Evolutionary conservation across 2,797 vertebrate genomes (phyloP), one percentile per base, ranked within the genome.

Genomic region (Prionace glauca): DNA sequence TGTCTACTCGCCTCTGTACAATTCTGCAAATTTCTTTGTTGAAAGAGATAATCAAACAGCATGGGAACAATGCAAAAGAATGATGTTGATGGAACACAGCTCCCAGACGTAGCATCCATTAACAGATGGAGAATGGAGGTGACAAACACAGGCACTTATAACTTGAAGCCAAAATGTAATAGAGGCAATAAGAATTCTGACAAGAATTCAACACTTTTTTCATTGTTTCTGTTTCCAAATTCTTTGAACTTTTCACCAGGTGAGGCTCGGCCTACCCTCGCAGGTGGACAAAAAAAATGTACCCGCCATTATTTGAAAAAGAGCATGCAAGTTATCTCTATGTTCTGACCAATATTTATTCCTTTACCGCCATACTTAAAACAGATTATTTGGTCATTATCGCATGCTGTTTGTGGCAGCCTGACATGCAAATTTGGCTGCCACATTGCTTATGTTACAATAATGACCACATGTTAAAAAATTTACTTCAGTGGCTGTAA

Each of bases 21-120:
- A 91, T 91, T 65, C 60, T 91, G 29, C 88, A 91, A 65, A 65
- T 91, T 91, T 91, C 88, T 65, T 62, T 91, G 60, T n/a, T 91
- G 88, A 91, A 91, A n/a, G 56, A 90, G 88, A n/a, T 18, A 91
- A 60, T n/a, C 88, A 94, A 29, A 26, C 67, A 94, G 67, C 69
- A 41, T 72, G 41, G 26, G 41, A 94, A 71, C 41, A 94, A 91
- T 65, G 88, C 62, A 65, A 62, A 65, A 90, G 26, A 62, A 94
- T 94, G 36, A 72, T 94, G 69, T 50, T 72, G 67, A 45, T 45
- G 92, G 41, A 94, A 94, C 69, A 94, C 24, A 29, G 67, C 65
- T 94, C 41, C 41, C 67, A 94, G 67, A 65, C n/a, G 67, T 50
- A 41, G 41, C 32, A 72, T 71, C 41, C 36, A 94, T 45, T 72